These are phyloP conservation scores for Hydrozoanthus gracilis DNA, from an alignment of 92 coral and sea anemone genomes.

Conservation along the genomic window DNA sequence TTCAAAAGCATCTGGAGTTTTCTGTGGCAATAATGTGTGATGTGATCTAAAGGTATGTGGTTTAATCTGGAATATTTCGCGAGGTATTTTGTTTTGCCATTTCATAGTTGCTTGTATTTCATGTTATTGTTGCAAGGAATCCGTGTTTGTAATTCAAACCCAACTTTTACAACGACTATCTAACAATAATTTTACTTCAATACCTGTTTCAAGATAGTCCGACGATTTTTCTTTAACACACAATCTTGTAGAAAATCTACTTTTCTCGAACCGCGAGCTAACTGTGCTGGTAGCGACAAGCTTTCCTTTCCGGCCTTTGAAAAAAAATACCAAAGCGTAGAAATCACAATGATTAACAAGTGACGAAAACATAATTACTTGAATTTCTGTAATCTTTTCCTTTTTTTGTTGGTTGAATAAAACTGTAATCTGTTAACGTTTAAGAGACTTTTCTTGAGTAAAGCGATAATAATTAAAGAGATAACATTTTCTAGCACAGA, in stretches of 20 bases:
- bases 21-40: no score
- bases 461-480: constrained; percentile 1
- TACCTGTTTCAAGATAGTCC: constrained; percentile 33
- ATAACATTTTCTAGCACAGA: background rate
- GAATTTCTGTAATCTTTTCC: constrained; percentile 16
- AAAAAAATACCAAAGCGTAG: constrained; percentile 25
- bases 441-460: constrained; percentile 21
- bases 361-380: constrained; percentile 42
- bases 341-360: constrained; percentile 22
- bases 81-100: no score
- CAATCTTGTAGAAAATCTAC: constrained; percentile 24
- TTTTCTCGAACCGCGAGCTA: constrained; percentile 34
- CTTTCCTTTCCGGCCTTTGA: background rate
- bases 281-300: constrained; percentile 5
- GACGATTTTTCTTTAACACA: constrained; percentile 1
- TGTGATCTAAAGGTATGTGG: no score
- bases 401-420: background rate
- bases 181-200: no score
- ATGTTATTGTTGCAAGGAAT: no score
- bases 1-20: no score
- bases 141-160: no score
- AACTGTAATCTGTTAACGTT: constrained; percentile 7
- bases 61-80: no score
- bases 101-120: no score
- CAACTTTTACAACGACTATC: no score